Percentiles rank a stretch among this genome's conserved stretches.
phyloP scores from a whole-genome alignment of 2,888 invertebrate species.

The Melinaea menophilus region DNA sequence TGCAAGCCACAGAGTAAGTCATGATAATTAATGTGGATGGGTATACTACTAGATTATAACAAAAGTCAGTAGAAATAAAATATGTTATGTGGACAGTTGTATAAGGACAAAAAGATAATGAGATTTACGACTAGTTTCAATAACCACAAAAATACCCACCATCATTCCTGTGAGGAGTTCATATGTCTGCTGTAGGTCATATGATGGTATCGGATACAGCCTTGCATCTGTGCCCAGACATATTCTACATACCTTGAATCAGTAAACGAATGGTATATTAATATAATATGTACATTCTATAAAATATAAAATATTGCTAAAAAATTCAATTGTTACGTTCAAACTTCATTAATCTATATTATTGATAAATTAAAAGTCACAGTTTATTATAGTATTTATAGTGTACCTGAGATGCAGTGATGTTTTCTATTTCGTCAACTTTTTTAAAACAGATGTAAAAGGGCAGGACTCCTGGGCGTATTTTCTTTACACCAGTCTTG shows the following conservation, averaged over 20 bases:
- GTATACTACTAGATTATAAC: too few relatives aligned
- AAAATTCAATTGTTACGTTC: too few relatives aligned
- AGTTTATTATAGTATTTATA: background rate
- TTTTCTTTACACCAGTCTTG: slow-evolving; percentile 50
- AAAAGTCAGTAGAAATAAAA: too few relatives aligned
- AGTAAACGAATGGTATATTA: slow-evolving; percentile 1
- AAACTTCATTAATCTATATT: too few relatives aligned
- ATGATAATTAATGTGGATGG: too few relatives aligned
- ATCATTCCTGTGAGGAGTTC: slow-evolving; percentile 51
- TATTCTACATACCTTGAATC: slow-evolving; percentile 56
- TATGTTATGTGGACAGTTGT: too few relatives aligned
- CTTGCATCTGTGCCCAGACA: slow-evolving; percentile 51
- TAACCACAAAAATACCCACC: slow-evolving; percentile 40
- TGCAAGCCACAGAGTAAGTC: too few relatives aligned
- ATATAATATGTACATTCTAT: slow-evolving; percentile 4
- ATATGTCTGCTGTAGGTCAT: slow-evolving; percentile 49
- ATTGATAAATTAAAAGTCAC: too few relatives aligned
- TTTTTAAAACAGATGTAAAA: background rate
- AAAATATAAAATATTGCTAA: too few relatives aligned
- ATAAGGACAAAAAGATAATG: too few relatives aligned
- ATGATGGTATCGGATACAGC: slow-evolving; percentile 45
- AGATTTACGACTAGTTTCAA: background rate
- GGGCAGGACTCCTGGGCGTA: slow-evolving; percentile 56
- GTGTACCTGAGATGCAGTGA: background rate
- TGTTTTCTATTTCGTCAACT: background rate